Percentiles rank a stretch among this genome's conserved stretches.
Evolutionary conservation across 2,797 vertebrate species (phyloP).

Genomic region (Poeciliopsis infans): DNA sequence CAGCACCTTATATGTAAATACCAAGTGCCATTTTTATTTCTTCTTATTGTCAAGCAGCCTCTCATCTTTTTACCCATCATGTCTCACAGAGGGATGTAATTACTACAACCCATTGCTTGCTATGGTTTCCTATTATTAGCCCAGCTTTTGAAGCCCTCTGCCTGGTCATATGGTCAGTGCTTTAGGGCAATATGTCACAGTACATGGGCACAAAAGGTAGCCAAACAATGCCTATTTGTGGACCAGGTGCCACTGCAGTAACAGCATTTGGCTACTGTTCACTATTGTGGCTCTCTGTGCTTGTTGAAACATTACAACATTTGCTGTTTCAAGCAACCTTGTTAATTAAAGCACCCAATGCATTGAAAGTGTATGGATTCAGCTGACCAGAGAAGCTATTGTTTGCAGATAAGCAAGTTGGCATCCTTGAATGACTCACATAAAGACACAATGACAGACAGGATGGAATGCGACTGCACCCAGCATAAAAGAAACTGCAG

Average conservation of each 20-base stretch:
- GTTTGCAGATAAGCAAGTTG: conserved; percentile 58
- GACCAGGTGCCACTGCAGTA: conserved; percentile 81
- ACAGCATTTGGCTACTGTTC: conserved; percentile 78
- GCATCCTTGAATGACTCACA: conserved; percentile 73
- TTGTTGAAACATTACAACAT: conserved; percentile 67
- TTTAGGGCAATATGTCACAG: conserved; percentile 84
- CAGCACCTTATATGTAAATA: background rate
- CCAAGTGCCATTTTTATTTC: conserved; percentile 27
- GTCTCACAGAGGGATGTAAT: conserved; percentile 82
- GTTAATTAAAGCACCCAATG: conserved; percentile 64
- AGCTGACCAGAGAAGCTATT: conserved; percentile 52
- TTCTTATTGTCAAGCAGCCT: conserved; percentile 42
- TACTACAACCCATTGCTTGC: conserved; percentile 75
- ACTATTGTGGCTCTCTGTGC: conserved; percentile 71
- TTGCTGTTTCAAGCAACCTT: conserved; percentile 68
- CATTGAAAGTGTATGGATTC: conserved; percentile 58
- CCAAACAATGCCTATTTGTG: conserved; percentile 82
- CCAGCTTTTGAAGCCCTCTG: conserved; percentile 74
- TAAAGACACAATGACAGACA: conserved; percentile 58
- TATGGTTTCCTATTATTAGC: conserved; percentile 82
- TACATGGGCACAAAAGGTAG: conserved; percentile 83
- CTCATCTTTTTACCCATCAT: conserved; percentile 74
- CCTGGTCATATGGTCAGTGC: conserved; percentile 86
- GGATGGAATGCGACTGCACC: conserved; percentile 46
- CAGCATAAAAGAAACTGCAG: conserved; percentile 52